Evolutionary conservation across 1,140 invertebrate species (phyloP).

Genomic region (Scaptomyza hsui): DNA sequence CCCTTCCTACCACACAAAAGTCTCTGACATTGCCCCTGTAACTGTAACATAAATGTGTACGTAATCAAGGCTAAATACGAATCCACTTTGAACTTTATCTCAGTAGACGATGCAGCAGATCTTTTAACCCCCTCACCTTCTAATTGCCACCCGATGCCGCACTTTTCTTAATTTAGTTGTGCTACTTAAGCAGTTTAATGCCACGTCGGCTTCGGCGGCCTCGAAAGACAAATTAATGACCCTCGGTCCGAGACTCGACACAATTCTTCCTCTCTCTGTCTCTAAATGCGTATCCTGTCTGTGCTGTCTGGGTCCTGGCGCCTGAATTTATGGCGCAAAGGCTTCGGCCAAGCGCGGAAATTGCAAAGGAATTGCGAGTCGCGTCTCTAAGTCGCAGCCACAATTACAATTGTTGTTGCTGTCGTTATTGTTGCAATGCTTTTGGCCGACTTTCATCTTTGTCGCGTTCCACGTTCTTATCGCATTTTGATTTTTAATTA

Average conservation of each 20-base stretch:
- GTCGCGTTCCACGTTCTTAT: conserved; percentile 56
- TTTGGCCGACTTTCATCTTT: conserved; percentile 46
- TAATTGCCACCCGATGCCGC: conserved; percentile 56
- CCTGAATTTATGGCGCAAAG: conserved; percentile 69
- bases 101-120: conserved; percentile 14
- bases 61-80: conserved; percentile 27
- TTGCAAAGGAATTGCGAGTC: conserved; percentile 46
- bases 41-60: not conserved
- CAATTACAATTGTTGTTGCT: conserved; percentile 35
- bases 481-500: conserved; percentile 80
- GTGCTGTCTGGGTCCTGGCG: conserved; percentile 59
- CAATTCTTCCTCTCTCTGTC: conserved; percentile 26
- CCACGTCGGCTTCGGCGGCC: conserved; percentile 35
- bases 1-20: not conserved
- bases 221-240: conserved; percentile 77
- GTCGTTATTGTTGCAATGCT: conserved; percentile 26
- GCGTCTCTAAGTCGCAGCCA: conserved; percentile 61
- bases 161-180: conserved; percentile 79
- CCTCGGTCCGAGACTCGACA: conserved; percentile 41
- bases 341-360: conserved; percentile 60
- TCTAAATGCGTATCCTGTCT: conserved; percentile 57
- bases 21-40: not conserved
- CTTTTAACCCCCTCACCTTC: conserved; percentile 11
- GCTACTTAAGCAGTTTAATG: conserved; percentile 80
- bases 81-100: conserved; percentile 58